Evolutionary conservation across 1,140 invertebrate genomes (phyloP), one percentile per base, ranked within the genome.

Genomic region (Cydia amplana): DNA sequence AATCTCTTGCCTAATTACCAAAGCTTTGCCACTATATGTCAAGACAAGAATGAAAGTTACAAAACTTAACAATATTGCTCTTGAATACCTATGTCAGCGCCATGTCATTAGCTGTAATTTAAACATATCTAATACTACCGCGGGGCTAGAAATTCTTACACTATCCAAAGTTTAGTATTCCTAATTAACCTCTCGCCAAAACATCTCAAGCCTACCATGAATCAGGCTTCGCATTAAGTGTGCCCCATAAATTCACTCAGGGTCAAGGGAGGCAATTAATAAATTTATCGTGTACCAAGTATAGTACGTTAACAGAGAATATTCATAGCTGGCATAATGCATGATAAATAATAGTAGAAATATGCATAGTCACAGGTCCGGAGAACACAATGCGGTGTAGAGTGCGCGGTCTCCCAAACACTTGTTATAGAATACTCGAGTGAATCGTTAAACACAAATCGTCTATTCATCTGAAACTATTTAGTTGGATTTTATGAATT

Each of bases 261-360:
- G 65, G 65, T 70, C 65, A 70, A 36, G 32, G 65, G 32, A 36
- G 12, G 65, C 65, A 70, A 70, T 70, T 70, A 70, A 70, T 70
- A 70, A 70, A 70, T 70, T 70, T 70, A 70, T 36, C 28, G 65
- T 73, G 25, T 60, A 60, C 55, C 72, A 72, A 72, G 70, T 73
- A 73, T 51, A 77, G 77, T 78, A 81, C 83, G 87, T 84, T 88
- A 88, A 85, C 84, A 84, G 82, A 76, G 82, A 86, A 86, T 86
- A 87, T 87, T 89, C 85, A 89, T 86, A 80, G 87, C 82, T 60
- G 80, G 82, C 82, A 85, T 85, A 85, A 85, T 84, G 80, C 80
- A 86, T 87, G 82, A 87, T 88, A 87, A 88, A 89, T 87, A 84
- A 70, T 82, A 82, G 75, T 82, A 79, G 80, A 79, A 85, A 85